Evolutionary conservation across 2,113 vertebrate species (phyloP), one percentile per base, ranked within the genome.

Genomic region (Clarias magur): DNA sequence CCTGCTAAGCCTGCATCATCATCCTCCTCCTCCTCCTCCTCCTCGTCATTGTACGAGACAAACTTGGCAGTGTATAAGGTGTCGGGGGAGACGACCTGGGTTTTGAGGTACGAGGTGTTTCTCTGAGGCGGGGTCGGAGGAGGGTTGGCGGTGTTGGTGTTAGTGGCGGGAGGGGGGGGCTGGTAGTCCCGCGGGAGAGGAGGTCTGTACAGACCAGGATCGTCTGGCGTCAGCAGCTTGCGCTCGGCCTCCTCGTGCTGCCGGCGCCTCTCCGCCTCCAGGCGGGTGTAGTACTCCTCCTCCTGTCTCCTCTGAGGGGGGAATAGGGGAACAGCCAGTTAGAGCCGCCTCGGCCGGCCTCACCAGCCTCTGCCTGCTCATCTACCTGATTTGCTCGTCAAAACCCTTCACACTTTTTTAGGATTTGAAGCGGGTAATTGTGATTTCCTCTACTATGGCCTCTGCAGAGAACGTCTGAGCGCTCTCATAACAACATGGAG

Each of bases 51-150:
- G 96, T 97, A 99, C 81, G 97, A 95, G 93, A 99, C 96, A 93
- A 99, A 97, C 96, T 96, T 99, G 97, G 98, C 98, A 94, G 98
- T 98, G 96, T 98, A 99, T 95, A 99, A 95, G 92, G 96, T 96
- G 96, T 99, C 98, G 83, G 98, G 97, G 94, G 98, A 98, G 93
- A 96, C 94, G 94, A 96, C 97, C 96, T 98, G 98, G 84, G 97
- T 97, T 98, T 99, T 99, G 96, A 99, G 97, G 97, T 97, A 98
- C 95, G 98, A 99, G 94, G 97, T 95, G 93, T 98, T 97, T 96
- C 97, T 97, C 95, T 99, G 98, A 92, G 98, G 97, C 84, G 98
- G 98, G 93, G 97, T 97, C 86, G 98, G 98, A 93, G 98, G 98
- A 93, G 95, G 86, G 53, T 87, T 87, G 86, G 68, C 76, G 93